Percentiles rank a stretch among this genome's conserved stretches.
These are phyloP conservation scores for Pollenia angustigena DNA, from an alignment of 2,888 invertebrate species.

Conservation along the genomic window DNA sequence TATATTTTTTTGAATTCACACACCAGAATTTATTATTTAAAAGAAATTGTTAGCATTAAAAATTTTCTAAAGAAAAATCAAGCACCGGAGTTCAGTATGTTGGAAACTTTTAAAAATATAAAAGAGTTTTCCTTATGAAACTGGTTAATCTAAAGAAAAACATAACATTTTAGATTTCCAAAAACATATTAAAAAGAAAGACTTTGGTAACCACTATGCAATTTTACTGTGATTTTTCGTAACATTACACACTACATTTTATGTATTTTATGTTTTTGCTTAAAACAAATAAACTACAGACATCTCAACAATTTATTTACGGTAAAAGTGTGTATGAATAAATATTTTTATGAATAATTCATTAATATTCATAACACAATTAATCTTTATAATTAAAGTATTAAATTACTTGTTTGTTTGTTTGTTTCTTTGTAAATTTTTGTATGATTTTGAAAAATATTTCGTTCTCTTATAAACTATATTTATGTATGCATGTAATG, in stretches of 20 bases:
- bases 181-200: slow-evolving; percentile 3
- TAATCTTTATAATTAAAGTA: background rate
- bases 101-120: too few relatives aligned
- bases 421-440: background rate
- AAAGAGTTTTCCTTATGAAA: too few relatives aligned
- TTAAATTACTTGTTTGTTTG: slow-evolving; percentile 1
- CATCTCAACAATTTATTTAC: slow-evolving; percentile 46
- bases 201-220: slow-evolving; percentile 12
- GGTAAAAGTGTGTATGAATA: background rate
- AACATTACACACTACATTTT: slow-evolving; percentile 3
- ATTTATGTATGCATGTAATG: background rate
- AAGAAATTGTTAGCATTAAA: too few relatives aligned
- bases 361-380: slow-evolving; percentile 22
- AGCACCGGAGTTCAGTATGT: too few relatives aligned
- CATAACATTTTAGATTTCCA: too few relatives aligned
- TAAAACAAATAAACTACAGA: slow-evolving; percentile 51
- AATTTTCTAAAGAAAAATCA: too few relatives aligned
- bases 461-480: slow-evolving; percentile 15
- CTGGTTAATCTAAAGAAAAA: too few relatives aligned
- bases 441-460: slow-evolving; percentile 32
- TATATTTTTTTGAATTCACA: too few relatives aligned
- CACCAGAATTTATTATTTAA: too few relatives aligned
- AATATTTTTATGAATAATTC: background rate
- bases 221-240: background rate
- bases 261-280: background rate